Percentiles rank a stretch among this genome's conserved stretches.
Conservation (phyloP, 2,797 vertebrate species). For the Microctenopoma steveboyesi region DNA sequence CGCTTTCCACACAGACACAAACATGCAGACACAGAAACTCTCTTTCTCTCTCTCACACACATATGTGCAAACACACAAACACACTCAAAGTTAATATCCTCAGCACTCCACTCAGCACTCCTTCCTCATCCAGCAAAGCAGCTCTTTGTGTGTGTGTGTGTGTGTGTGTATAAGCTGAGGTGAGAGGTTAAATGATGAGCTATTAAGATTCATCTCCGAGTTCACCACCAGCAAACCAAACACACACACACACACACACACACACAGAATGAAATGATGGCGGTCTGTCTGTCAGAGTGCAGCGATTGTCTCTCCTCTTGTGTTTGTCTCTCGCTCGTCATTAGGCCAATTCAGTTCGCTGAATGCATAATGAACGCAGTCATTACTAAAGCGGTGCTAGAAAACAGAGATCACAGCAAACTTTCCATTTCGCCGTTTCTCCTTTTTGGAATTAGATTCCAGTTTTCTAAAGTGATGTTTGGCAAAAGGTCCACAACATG, state of each 20-base stretch:
- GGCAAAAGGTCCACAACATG: not conserved
- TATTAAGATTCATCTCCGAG: constrained; percentile 74
- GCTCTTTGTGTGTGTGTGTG: constrained; percentile 28
- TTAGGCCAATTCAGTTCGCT: constrained; percentile 54
- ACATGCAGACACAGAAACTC: constrained; percentile 8
- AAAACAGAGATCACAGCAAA: constrained; percentile 33
- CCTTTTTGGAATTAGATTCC: constrained; percentile 18
- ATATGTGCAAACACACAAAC: constrained; percentile 20
- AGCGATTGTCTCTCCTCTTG: constrained; percentile 63
- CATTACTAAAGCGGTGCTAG: constrained; percentile 45
- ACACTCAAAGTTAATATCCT: constrained; percentile 53
- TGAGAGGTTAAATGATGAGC: constrained; percentile 71
- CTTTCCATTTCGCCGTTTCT: constrained; percentile 23
- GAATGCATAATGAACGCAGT: constrained; percentile 66
- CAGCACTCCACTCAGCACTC: constrained; percentile 40
- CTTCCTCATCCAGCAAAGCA: constrained; percentile 57
- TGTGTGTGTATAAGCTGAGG: constrained; percentile 26
- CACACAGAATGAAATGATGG: constrained; percentile 37
- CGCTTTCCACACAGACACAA: constrained; percentile 18
- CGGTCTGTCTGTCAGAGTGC: constrained; percentile 48
- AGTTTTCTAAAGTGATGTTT: constrained; percentile 38
- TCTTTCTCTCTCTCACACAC: constrained; percentile 2
- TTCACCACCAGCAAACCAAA: constrained; percentile 59
- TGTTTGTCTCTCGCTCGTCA: constrained; percentile 57
- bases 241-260: constrained; percentile 19